Evolutionary conservation across 1,140 invertebrate species (phyloP).

Genomic region (Drosophila subpulchrella): DNA sequence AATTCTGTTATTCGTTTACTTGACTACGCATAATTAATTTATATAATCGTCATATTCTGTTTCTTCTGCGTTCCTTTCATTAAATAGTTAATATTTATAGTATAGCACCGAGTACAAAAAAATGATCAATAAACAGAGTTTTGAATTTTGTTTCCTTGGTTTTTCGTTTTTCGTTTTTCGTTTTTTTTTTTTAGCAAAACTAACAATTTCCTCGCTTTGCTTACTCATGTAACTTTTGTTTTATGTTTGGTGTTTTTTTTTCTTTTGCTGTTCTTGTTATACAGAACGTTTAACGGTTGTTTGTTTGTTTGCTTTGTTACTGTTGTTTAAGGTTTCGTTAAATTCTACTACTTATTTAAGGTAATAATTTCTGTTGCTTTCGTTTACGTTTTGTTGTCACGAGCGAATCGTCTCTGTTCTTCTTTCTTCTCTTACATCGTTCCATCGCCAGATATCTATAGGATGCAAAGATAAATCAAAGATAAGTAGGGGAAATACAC

Average conservation of each 20-base stretch:
- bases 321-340: slow-evolving; percentile 50
- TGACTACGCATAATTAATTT: slow-evolving; percentile 77
- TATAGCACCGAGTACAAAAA: slow-evolving; percentile 83
- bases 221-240: slow-evolving; percentile 34
- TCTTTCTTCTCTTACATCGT: slow-evolving; percentile 59
- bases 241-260: slow-evolving; percentile 21
- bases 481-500: not conserved
- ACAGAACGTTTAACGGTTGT: slow-evolving; percentile 36
- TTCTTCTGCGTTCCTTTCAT: slow-evolving; percentile 49
- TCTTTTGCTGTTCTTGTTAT: slow-evolving; percentile 47
- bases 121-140: slow-evolving; percentile 81
- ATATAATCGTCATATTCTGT: slow-evolving; percentile 51
- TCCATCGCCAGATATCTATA: slow-evolving; percentile 71
- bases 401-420: slow-evolving; percentile 30
- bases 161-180: slow-evolving; percentile 18
- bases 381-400: slow-evolving; percentile 50
- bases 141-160: slow-evolving; percentile 52
- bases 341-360: slow-evolving; percentile 83
- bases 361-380: slow-evolving; percentile 82
- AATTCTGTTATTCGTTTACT: slow-evolving; percentile 55
- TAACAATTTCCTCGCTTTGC: slow-evolving; percentile 31
- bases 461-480: not conserved
- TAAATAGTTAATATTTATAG: slow-evolving; percentile 82
- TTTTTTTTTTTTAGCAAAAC: slow-evolving; percentile 40
- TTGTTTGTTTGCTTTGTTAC: slow-evolving; percentile 25